A percentile compares a stretch with the other conserved stretches of the same genome.
phyloP scores from a whole-genome alignment of 1,140 invertebrate species.

The Sminthurides bifidus region DNA sequence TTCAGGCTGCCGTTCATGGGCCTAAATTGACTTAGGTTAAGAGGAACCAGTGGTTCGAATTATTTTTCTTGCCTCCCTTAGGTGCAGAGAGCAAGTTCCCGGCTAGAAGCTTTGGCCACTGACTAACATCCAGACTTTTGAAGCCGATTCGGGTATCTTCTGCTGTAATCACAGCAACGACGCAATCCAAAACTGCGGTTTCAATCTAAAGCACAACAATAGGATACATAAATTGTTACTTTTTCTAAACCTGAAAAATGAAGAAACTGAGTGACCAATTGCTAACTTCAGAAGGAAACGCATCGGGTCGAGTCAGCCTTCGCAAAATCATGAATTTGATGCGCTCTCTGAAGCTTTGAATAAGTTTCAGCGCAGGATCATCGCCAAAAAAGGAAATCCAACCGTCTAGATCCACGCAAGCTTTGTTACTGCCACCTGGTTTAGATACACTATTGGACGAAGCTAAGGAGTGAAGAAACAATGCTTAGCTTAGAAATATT shows the following conservation, averaged over 20 bases:
- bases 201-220: slow-evolving; percentile 46
- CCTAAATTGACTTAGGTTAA: too few relatives aligned
- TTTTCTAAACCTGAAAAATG: too few relatives aligned
- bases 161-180: slow-evolving; percentile 53
- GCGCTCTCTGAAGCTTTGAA: slow-evolving; percentile 35
- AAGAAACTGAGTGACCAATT: too few relatives aligned
- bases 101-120: slow-evolving; percentile 44
- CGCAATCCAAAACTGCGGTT: slow-evolving; percentile 55
- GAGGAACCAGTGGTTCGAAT: too few relatives aligned
- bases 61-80: background rate
- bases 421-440: too few relatives aligned
- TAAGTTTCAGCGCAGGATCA: background rate
- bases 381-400: background rate
- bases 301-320: background rate
- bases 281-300: too few relatives aligned
- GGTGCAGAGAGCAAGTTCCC: slow-evolving; percentile 15
- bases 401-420: too few relatives aligned
- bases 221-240: too few relatives aligned
- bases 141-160: slow-evolving; percentile 60
- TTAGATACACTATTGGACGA: too few relatives aligned
- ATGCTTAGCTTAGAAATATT: too few relatives aligned
- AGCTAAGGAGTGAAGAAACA: too few relatives aligned
- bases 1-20: too few relatives aligned
- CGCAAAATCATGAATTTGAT: background rate
- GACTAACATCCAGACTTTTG: slow-evolving; percentile 60